phyloP scores from a whole-genome alignment of 2,888 invertebrate genomes.

The Microchrysa polita region DNA sequence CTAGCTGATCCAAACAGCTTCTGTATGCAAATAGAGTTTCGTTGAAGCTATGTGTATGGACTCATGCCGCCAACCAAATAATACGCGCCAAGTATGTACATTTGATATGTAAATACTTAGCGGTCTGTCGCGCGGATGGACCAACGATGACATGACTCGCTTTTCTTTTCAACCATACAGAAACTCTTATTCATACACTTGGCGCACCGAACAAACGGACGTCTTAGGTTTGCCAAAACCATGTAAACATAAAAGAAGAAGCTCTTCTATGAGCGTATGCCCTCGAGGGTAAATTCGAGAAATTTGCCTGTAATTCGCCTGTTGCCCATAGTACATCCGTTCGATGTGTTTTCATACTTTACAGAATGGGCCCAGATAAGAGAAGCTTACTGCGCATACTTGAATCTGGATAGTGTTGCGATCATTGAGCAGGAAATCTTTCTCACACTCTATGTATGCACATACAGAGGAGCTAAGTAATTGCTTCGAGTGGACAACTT shows the following conservation, averaged over 20 bases:
- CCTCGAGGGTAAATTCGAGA: conserved; percentile 15
- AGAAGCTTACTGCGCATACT: conserved; percentile 10
- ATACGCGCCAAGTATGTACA: conserved; percentile 16
- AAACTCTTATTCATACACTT: not conserved
- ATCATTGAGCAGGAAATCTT: not conserved
- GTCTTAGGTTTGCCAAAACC: conserved; percentile 27
- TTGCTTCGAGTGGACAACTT: not conserved
- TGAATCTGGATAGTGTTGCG: conserved; percentile 10
- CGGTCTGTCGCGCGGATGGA: conserved; percentile 20
- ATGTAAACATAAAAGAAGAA: conserved; percentile 27
- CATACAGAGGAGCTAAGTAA: conserved; percentile 16
- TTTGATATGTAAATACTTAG: conserved; percentile 35
- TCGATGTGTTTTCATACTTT: not conserved
- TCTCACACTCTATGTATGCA: not conserved
- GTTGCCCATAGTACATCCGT: not conserved
- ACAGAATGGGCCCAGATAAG: conserved; percentile 12
- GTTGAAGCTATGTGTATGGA: not conserved
- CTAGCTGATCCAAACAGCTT: conserved; percentile 15
- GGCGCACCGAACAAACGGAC: conserved; percentile 22
- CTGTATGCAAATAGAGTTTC: conserved; percentile 37
- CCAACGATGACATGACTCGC: not conserved
- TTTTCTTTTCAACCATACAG: not conserved
- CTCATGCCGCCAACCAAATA: conserved; percentile 24
- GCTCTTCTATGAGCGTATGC: not conserved
- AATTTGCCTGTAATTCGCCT: conserved; percentile 11